phyloP scores from a whole-genome alignment of 2,797 vertebrate species.

The Platalea minor region DNA sequence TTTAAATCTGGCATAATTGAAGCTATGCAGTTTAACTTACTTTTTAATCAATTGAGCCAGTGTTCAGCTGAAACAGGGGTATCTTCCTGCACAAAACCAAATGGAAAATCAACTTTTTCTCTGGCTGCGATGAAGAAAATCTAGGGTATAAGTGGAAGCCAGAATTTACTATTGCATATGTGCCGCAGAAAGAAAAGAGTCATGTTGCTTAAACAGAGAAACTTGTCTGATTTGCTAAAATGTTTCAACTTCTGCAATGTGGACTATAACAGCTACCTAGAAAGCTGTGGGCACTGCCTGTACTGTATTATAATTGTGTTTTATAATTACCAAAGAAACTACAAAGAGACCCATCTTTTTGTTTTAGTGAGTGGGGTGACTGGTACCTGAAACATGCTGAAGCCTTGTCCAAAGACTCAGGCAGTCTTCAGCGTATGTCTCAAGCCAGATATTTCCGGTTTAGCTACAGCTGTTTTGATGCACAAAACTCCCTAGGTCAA shows the following conservation, averaged over 20 bases:
- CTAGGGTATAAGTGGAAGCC: background rate
- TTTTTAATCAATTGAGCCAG: background rate
- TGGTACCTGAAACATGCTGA: background rate
- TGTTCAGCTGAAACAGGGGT: background rate
- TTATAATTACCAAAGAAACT: background rate
- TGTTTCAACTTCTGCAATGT: background rate
- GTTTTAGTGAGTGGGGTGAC: background rate
- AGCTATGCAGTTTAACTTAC: background rate
- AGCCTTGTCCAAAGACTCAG: background rate
- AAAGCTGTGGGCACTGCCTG: background rate
- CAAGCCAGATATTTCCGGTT: background rate
- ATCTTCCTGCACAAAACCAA: background rate
- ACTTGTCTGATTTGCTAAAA: background rate
- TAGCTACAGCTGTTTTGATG: background rate
- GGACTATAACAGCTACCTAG: background rate
- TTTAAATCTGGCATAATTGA: background rate
- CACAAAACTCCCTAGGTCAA: background rate
- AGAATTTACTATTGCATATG: background rate
- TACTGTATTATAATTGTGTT: background rate
- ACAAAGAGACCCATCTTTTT: background rate
- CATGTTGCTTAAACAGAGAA: background rate
- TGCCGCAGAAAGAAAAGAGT: background rate
- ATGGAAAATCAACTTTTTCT: background rate
- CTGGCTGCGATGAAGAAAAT: background rate
- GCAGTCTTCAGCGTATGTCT: background rate